Conservation (phyloP, 2,797 vertebrate species). For the Pangasius krempfi region DNA sequence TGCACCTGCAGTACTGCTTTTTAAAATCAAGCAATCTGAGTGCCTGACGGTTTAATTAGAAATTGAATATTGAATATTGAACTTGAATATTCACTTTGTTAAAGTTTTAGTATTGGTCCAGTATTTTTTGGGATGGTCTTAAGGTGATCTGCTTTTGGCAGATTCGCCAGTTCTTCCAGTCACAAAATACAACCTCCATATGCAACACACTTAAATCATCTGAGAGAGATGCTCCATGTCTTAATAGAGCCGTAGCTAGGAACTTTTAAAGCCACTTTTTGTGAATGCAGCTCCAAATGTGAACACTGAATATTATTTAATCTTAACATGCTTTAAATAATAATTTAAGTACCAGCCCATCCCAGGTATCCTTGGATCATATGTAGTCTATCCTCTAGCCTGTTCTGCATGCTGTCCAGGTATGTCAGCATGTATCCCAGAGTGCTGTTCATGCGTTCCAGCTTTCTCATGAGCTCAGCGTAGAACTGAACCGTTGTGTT, state of each 20-base stretch:
- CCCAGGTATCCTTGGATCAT: constrained; percentile 74
- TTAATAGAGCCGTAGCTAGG: neutral
- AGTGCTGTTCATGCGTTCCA: constrained; percentile 79
- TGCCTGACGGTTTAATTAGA: too few relatives aligned
- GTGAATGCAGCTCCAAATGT: neutral
- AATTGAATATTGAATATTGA: neutral
- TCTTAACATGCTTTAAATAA: neutral
- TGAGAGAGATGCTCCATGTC: neutral
- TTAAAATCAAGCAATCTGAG: neutral
- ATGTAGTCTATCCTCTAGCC: constrained; percentile 74
- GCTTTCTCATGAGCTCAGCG: constrained; percentile 75
- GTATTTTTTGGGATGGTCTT: neutral
- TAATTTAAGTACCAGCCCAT: constrained; percentile 71
- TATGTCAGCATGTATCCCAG: constrained; percentile 73
- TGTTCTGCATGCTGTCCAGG: constrained; percentile 72
- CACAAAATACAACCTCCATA: neutral
- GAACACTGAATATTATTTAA: too few relatives aligned
- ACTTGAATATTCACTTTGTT: neutral
- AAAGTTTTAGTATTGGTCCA: neutral
- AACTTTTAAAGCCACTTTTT: neutral
- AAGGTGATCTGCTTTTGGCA: neutral
- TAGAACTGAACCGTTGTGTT: constrained; percentile 74
- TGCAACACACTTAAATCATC: neutral
- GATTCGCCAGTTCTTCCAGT: neutral
- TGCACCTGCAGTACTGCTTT: neutral